Conservation (phyloP, 1,140 invertebrate species). For the Macrocentrus cingulum region DNA sequence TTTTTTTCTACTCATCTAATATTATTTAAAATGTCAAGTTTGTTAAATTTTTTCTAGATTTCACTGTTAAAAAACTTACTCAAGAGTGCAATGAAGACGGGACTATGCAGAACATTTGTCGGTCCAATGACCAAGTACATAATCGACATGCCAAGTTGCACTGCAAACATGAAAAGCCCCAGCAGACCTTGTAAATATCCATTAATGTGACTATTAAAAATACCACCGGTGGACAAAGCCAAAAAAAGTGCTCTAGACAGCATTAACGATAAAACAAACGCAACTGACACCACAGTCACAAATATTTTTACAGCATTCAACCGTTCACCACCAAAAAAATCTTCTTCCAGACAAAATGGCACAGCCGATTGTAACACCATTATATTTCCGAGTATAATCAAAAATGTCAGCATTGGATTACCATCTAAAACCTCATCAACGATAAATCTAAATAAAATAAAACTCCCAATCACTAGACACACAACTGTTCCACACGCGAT, state of each 20-base stretch:
- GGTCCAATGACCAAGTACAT: conserved; percentile 49
- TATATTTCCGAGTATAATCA: conserved; percentile 57
- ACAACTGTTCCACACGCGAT: conserved; percentile 54
- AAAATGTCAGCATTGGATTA: conserved; percentile 60
- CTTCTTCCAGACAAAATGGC: conserved; percentile 60
- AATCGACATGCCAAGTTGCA: conserved; percentile 58
- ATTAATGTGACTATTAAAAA: conserved; percentile 65
- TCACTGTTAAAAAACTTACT: conserved; percentile 43
- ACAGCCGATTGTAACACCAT: conserved; percentile 59
- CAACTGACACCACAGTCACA: conserved; percentile 59
- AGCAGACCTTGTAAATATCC: conserved; percentile 62
- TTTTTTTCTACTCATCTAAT: no score
- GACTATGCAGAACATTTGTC: conserved; percentile 35
- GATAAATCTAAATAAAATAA: conserved; percentile 59
- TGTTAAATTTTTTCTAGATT: no score
- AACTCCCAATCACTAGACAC: conserved; percentile 55
- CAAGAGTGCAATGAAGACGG: conserved; percentile 44
- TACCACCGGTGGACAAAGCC: conserved; percentile 60
- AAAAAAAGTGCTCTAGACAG: conserved; percentile 63
- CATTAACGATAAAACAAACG: conserved; percentile 62
- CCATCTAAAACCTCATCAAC: conserved; percentile 60
- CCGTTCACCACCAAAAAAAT: conserved; percentile 33
- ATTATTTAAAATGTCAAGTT: no score
- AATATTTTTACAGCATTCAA: conserved; percentile 60
- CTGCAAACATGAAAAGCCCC: conserved; percentile 62